Base-by-base conservation (phyloP, 2,888 invertebrate genomes). In the Neoascia interrupta region DNA sequence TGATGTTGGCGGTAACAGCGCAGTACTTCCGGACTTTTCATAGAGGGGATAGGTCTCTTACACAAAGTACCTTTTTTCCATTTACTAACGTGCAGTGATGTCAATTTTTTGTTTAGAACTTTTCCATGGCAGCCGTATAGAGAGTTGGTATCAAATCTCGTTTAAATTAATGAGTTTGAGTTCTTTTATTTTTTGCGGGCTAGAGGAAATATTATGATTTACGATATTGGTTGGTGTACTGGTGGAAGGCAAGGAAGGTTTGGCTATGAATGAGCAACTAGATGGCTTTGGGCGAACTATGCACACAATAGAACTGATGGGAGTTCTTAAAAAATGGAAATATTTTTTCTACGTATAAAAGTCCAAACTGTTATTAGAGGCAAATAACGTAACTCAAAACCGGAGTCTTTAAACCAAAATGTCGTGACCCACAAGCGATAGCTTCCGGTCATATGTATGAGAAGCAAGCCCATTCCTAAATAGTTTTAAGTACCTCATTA, bases 131-230 rank as follows among this genome's bases (percentile, higher is more conserved):
- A 23, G n/a, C n/a, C n/a, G n/a, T n/a, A n/a, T n/a, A 21, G 26
- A 19, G 58, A 64, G 37, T 18, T 43, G 45, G 84, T 85, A 86
- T 84, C 85, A 86, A 87, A 87, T 84, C 86, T 87, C 87, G 86
- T 87, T 87, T 86, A 87, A 87, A 87, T 87, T 87, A 87, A 87
- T 87, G 87, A 87, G 87, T 87, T 87, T 84, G 81, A 84, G 73
- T 82, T n/a, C n/a, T n/a, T n/a, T n/a, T n/a, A n/a, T n/a, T 82
- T 84, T 83, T 82, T 83, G 53, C 45, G 45, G 54, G 60, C 26
- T 10, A 34, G 34, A 23, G 63, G 15, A 41, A 69, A 61, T 37
- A 47, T 51, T 70, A 54, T 70, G 70, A 61, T 53, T 45, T 37
- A 13, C 5, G 36, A 53, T 43, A 34, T n/a, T n/a, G n/a, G n/a